phyloP scores from a whole-genome alignment of 2,888 invertebrate genomes.

The Xestobium rufovillosum region DNA sequence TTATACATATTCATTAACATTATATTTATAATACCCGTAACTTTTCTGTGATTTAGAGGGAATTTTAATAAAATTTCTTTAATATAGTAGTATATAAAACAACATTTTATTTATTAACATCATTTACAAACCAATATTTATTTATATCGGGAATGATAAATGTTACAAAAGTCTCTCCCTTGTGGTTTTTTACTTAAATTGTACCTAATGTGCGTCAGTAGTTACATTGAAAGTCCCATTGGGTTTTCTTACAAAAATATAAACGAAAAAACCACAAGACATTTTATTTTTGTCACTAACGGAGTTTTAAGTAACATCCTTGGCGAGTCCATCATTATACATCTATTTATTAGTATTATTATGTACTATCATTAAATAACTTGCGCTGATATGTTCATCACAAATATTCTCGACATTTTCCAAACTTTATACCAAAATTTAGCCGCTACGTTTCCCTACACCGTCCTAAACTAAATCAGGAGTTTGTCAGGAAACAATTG shows the following conservation, averaged over 20 bases:
- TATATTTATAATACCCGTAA: slow-evolving; percentile 43
- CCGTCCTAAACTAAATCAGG: too few relatives aligned
- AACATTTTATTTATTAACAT: slow-evolving; percentile 46
- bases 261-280: too few relatives aligned
- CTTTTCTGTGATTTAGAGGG: slow-evolving; percentile 38
- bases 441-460: too few relatives aligned
- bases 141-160: slow-evolving; percentile 38
- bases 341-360: too few relatives aligned
- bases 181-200: slow-evolving; percentile 32
- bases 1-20: slow-evolving; percentile 40
- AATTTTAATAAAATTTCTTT: slow-evolving; percentile 41
- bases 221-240: slow-evolving; percentile 34
- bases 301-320: too few relatives aligned
- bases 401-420: too few relatives aligned
- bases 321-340: too few relatives aligned
- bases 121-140: slow-evolving; percentile 43
- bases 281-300: too few relatives aligned
- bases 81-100: slow-evolving; percentile 44
- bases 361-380: too few relatives aligned
- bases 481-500: too few relatives aligned
- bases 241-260: slow-evolving; percentile 20
- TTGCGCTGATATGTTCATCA: too few relatives aligned
- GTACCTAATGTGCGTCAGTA: slow-evolving; percentile 36
- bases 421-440: too few relatives aligned
- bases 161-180: slow-evolving; percentile 38